These are phyloP conservation scores for Cantharis nigra DNA, from an alignment of 2,888 invertebrate species.

Conservation along the genomic window DNA sequence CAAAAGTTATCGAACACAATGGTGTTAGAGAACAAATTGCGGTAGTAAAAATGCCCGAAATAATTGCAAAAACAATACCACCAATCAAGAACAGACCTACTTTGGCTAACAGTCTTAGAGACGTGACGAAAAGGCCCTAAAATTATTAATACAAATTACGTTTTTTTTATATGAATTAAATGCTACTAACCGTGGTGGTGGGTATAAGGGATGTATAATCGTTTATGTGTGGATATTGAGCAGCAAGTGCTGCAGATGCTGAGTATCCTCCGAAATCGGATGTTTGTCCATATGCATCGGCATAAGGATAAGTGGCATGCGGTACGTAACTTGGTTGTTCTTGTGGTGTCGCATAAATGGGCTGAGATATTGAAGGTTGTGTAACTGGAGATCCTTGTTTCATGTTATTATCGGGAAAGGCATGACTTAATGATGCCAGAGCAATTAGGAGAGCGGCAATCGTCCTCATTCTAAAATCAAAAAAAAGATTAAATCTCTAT, in stretches of 20 bases:
- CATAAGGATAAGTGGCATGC: constrained; percentile 41
- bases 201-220: not conserved
- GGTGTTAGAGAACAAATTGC: constrained; percentile 67
- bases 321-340: constrained; percentile 38
- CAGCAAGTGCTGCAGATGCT: constrained; percentile 44
- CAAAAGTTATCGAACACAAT: constrained; percentile 63
- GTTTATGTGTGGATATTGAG: not conserved
- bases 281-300: constrained; percentile 38
- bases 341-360: constrained; percentile 31
- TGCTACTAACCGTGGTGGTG: not conserved
- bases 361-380: constrained; percentile 22
- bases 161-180: not conserved
- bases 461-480: not conserved
- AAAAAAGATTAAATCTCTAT: not conserved
- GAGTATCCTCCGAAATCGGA: constrained; percentile 55
- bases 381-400: constrained; percentile 5
- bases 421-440: not conserved
- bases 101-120: constrained; percentile 51
- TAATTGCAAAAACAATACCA: constrained; percentile 54
- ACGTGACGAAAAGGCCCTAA: constrained; percentile 45
- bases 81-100: constrained; percentile 55
- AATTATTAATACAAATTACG: constrained; percentile 27
- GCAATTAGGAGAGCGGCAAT: not conserved
- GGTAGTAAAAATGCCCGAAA: constrained; percentile 62
- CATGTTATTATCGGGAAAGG: not conserved